Evolutionary conservation across 2,113 vertebrate genomes (phyloP), one percentile per base, ranked within the genome.

Genomic region (Abramis brama): DNA sequence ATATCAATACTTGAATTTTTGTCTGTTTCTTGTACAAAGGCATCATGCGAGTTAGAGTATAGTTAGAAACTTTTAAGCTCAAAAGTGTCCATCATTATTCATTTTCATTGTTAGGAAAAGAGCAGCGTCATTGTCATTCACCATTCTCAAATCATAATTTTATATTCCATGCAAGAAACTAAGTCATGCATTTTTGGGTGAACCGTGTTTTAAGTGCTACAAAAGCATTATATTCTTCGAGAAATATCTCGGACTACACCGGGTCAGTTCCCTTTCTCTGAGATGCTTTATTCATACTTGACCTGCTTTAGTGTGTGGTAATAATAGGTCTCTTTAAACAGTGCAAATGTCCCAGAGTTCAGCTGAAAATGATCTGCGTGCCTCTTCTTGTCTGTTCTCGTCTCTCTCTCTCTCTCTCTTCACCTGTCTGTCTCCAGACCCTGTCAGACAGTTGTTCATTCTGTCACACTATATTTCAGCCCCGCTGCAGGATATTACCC

Each of bases 401-500:
- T 15, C 15, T 59, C 55, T 27, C 68, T 62, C 36, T 84, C 33
- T 76, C 6, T 66, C 47, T 43, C 71, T 74, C 66, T 62, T 62
- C 73, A 45, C 25, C 70, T 5, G 52, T 74, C 70, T 60, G 33
- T 84, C 12, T 62, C 59, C 73, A 47, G 36, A 30, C 55, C 1
- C 39, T 57, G 27, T 52, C 50, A 55, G 57, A 76, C 62, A 64
- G 62, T 74, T 15, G 60, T 82, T 77, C 70, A 30, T 39, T 77
- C 60, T 57, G 79, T 77, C 30, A 71, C 79, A 39, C 43, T 82
- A 21, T 62, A 73, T 82, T 86, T 62, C 23, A 17, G 36, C 10
- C 82, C 74, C 25, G 19, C 73, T 64, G 59, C 78, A 27, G 82
- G 74, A 80, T 88, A 88, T 88, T 83, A 71, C 68, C 74, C 84